These are phyloP conservation scores for Hybognathus amarus DNA, from an alignment of 2,797 vertebrate species.

Conservation along the genomic window DNA sequence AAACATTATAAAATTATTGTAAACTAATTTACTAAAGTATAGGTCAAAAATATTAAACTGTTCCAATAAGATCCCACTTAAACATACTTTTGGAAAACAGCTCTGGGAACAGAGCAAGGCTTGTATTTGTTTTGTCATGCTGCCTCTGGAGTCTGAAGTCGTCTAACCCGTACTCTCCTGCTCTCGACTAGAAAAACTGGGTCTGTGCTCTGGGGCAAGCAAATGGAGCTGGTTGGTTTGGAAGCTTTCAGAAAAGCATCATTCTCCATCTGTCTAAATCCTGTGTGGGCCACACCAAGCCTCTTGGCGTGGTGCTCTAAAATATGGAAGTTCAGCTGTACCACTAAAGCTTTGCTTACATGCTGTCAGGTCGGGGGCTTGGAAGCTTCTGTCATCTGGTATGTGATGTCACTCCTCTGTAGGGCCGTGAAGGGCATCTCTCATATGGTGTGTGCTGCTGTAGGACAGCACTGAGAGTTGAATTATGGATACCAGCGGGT, in stretches of 20 bases:
- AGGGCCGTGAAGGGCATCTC: slow-evolving; percentile 60
- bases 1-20: neutral
- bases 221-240: slow-evolving; percentile 47
- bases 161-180: slow-evolving; percentile 14
- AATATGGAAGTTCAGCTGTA: slow-evolving; percentile 70
- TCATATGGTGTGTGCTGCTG: slow-evolving; percentile 50
- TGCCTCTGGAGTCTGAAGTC: slow-evolving; percentile 18
- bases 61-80: slow-evolving; percentile 4
- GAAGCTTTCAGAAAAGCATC: slow-evolving; percentile 57
- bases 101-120: slow-evolving; percentile 6
- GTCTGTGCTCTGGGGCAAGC: slow-evolving; percentile 41
- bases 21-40: neutral
- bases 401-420: slow-evolving; percentile 69
- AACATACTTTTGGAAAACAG: slow-evolving; percentile 10
- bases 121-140: slow-evolving; percentile 44
- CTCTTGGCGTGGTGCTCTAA: slow-evolving; percentile 66
- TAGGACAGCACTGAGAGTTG: slow-evolving; percentile 60
- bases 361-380: slow-evolving; percentile 60
- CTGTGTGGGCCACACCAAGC: slow-evolving; percentile 69
- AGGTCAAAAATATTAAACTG: neutral
- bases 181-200: slow-evolving; percentile 10
- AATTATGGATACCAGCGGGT: slow-evolving; percentile 66
- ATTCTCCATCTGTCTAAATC: slow-evolving; percentile 71
- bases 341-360: slow-evolving; percentile 67
- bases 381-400: slow-evolving; percentile 61